Conservation (phyloP, 2,888 invertebrate genomes). For the Calameuta idolon region DNA sequence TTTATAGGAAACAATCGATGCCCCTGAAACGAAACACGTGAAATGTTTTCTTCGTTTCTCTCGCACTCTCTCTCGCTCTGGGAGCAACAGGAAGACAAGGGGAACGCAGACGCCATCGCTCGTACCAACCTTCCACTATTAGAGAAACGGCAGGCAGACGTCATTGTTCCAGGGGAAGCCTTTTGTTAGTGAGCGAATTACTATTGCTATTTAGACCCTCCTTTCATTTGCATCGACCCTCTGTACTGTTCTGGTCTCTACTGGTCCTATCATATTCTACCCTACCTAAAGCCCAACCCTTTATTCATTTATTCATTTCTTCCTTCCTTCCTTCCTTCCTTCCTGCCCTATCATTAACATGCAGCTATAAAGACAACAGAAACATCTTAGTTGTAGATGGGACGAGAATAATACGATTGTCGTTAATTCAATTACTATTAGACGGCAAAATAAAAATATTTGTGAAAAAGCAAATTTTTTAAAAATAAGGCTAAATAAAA, state of each 20-base stretch:
- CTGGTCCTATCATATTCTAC: neutral
- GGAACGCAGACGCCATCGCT: conserved; percentile 21
- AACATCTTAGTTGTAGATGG: neutral
- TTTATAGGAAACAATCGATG: conserved; percentile 11
- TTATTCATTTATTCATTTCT: neutral
- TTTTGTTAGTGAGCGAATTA: conserved; percentile 58
- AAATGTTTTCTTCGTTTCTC: conserved; percentile 10
- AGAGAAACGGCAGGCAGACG: conserved; percentile 26
- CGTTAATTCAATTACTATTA: neutral
- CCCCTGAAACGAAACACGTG: neutral
- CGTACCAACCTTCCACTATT: neutral
- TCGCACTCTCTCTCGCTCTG: conserved; percentile 20
- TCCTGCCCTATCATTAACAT: conserved; percentile 11
- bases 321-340: conserved; percentile 13
- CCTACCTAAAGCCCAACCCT: neutral
- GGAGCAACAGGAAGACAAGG: conserved; percentile 20
- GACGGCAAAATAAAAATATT: neutral
- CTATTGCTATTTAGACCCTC: conserved; percentile 49
- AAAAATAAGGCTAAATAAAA: neutral
- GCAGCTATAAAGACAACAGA: neutral
- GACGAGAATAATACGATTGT: conserved; percentile 21
- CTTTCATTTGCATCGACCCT: conserved; percentile 4
- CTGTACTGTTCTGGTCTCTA: neutral
- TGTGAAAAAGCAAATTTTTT: no score
- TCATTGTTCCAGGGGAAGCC: conserved; percentile 45